A percentile compares a stretch with the other conserved stretches of the same genome.
Conservation (phyloP, 2,888 invertebrate genomes). For the Cecidostiba fungosa region DNA sequence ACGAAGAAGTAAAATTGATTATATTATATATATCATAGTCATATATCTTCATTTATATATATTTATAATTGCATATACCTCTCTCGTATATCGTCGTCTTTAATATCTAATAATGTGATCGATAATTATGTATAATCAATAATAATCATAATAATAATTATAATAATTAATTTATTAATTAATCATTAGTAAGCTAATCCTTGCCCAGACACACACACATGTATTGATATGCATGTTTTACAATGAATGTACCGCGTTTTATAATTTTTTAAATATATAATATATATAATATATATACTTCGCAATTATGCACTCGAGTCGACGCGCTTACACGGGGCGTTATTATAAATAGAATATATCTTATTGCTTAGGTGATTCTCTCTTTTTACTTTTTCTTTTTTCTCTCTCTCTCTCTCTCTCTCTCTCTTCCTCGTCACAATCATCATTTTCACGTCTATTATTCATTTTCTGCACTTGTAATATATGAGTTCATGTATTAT, state of each 20-base stretch:
- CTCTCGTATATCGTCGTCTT: conserved; percentile 47
- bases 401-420: conserved; percentile 58
- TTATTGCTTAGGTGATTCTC: conserved; percentile 64
- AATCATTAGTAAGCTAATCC: conserved; percentile 76
- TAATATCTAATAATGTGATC: conserved; percentile 49
- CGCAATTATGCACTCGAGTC: conserved; percentile 64
- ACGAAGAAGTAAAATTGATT: conserved; percentile 75
- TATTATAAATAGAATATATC: conserved; percentile 65
- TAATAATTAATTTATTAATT: conserved; percentile 65
- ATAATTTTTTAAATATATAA: conserved; percentile 64
- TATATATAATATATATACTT: conserved; percentile 65
- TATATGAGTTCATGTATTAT: conserved; percentile 40
- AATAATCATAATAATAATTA: conserved; percentile 62
- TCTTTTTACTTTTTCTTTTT: conserved; percentile 43
- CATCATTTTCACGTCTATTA: conserved; percentile 42
- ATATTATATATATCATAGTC: conserved; percentile 67
- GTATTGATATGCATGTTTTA: conserved; percentile 78
- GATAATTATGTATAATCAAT: conserved; percentile 58
- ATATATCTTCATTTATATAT: conserved; percentile 66
- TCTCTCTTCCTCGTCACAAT: conserved; percentile 53
- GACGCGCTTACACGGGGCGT: conserved; percentile 65
- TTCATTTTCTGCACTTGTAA: conserved; percentile 57
- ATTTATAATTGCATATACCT: conserved; percentile 64
- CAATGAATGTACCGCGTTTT: conserved; percentile 65
- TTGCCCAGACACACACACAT: conserved; percentile 79